A percentile compares a stretch with the other conserved stretches of the same genome.
These are phyloP conservation scores for Phalera bucephala DNA, from an alignment of 2,888 invertebrate genomes.

Conservation along the genomic window DNA sequence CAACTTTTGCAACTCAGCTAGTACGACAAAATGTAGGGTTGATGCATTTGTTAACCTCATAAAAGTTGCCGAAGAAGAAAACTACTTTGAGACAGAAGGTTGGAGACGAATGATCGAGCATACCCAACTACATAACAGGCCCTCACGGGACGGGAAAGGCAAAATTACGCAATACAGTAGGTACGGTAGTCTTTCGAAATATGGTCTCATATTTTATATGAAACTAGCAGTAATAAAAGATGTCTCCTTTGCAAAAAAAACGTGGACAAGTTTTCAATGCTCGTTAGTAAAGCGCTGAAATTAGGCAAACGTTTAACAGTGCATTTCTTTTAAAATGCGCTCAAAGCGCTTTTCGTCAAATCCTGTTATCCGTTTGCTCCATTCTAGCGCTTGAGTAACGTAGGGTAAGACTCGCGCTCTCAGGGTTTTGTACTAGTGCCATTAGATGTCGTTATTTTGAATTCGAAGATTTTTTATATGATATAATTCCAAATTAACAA, in stretches of 20 bases:
- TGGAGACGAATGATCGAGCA: not conserved
- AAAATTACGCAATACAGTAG: not conserved
- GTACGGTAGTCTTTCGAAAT: not conserved
- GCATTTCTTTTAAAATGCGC: no score
- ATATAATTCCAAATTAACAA: no score
- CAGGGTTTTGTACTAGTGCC: no score
- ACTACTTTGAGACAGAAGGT: not conserved
- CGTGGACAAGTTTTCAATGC: not conserved
- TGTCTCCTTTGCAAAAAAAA: not conserved
- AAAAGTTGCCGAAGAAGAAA: not conserved
- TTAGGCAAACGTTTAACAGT: no score
- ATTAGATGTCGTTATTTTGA: no score
- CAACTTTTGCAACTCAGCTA: not conserved
- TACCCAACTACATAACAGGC: not conserved
- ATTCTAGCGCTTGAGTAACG: no score
- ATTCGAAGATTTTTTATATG: no score
- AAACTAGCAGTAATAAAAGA: conserved; percentile 1
- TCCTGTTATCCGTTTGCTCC: no score
- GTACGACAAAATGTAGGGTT: not conserved
- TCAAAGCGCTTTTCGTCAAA: no score
- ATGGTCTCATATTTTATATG: not conserved
- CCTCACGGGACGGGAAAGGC: not conserved
- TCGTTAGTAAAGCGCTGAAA: no score
- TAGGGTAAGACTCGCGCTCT: no score
- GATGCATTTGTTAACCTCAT: not conserved